A percentile compares a stretch with the other conserved stretches of the same genome.
Evolutionary conservation across 1,140 invertebrate genomes (phyloP).

Genomic region (Panulirus ornatus): DNA sequence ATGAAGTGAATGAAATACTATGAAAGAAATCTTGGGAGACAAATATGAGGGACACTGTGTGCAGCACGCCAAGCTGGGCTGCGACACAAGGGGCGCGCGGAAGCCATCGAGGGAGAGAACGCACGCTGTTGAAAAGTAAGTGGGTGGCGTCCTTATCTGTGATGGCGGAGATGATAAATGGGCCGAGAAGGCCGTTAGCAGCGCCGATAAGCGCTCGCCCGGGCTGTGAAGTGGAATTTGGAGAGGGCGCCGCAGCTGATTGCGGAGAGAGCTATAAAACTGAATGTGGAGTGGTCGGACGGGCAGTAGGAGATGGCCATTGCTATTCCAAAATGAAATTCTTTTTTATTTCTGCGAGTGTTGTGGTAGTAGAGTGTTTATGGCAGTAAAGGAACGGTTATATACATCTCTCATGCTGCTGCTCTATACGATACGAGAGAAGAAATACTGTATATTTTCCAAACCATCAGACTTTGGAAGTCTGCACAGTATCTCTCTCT

Average conservation of each 20-base stretch:
- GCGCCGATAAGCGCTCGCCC: neutral
- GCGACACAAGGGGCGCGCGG: neutral
- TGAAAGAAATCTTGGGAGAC: neutral
- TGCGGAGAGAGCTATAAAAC: constrained; percentile 1
- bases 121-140: constrained; percentile 11
- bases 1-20: too few relatives aligned
- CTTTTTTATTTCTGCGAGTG: too few relatives aligned
- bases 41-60: neutral
- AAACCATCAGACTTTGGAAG: too few relatives aligned
- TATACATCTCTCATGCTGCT: too few relatives aligned
- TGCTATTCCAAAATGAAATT: too few relatives aligned
- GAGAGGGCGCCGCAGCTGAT: constrained; percentile 25
- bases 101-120: neutral
- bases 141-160: constrained; percentile 9
- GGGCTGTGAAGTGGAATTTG: constrained; percentile 22
- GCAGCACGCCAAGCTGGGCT: neutral
- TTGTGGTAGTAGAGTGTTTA: too few relatives aligned
- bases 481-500: too few relatives aligned
- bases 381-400: too few relatives aligned
- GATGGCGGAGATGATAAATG: constrained; percentile 27
- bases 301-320: too few relatives aligned
- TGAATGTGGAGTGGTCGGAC: neutral
- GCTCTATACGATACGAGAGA: too few relatives aligned
- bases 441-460: too few relatives aligned
- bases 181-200: constrained; percentile 30